phyloP scores from a whole-genome alignment of 2,797 vertebrate genomes.

The Helarctos malayanus region DNA sequence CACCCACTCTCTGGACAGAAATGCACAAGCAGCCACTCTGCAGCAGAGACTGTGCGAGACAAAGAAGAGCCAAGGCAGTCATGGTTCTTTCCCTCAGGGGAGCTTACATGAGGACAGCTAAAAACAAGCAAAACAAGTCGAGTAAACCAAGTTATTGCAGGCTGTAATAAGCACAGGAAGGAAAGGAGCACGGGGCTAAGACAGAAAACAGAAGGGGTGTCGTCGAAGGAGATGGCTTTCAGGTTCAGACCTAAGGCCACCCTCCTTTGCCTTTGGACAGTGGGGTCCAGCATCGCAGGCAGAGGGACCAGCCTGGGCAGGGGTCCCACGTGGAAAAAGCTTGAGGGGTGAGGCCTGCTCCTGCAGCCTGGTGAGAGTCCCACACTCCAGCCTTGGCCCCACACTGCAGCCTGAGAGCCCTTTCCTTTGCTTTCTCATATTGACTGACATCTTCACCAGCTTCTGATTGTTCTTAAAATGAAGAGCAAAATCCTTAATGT shows the following conservation, averaged over 20 bases:
- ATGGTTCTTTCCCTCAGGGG: not conserved
- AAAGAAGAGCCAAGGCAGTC: not conserved
- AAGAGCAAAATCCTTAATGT: not conserved
- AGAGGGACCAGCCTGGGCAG: not conserved
- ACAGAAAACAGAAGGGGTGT: not conserved
- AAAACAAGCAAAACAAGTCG: not conserved
- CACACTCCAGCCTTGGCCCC: not conserved
- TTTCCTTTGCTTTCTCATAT: not conserved
- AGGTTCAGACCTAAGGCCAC: not conserved
- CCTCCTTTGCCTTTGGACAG: not conserved
- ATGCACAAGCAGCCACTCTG: not conserved
- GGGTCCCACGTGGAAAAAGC: too few species aligned
- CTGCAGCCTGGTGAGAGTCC: too few species aligned
- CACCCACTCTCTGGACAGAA: not conserved
- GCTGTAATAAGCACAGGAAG: not conserved
- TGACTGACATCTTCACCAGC: not conserved
- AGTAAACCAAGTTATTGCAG: not conserved
- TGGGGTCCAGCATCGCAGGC: not conserved
- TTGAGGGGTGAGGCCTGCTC: not conserved
- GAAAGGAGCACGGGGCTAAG: fast-evolving
- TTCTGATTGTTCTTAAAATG: not conserved
- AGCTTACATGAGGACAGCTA: not conserved
- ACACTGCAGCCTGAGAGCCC: not conserved
- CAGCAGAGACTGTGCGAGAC: not conserved
- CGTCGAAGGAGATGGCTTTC: not conserved